Conservation (phyloP, 2,113 vertebrate species). For the Bambusicola thoracicus region DNA sequence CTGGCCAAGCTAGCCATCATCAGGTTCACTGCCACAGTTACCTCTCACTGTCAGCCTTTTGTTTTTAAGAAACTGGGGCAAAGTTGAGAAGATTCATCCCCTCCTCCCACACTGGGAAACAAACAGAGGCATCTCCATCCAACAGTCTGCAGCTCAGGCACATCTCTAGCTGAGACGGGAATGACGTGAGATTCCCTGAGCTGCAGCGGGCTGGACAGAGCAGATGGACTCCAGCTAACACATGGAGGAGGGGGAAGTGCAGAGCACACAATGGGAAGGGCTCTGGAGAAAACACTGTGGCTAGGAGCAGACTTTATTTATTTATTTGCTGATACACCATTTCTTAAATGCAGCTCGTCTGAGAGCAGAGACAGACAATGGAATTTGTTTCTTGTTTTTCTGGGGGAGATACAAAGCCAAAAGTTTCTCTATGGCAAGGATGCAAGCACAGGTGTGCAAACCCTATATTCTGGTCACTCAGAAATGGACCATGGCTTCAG, state of each 20-base stretch:
- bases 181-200: background rate
- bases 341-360: background rate
- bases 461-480: background rate
- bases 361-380: background rate
- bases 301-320: background rate
- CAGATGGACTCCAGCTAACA: background rate
- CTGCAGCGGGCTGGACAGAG: background rate
- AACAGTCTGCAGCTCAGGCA: slow-evolving; percentile 28
- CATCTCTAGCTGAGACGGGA: background rate
- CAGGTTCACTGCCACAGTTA: background rate
- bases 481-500: background rate
- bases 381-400: background rate
- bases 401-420: background rate
- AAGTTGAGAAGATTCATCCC: background rate
- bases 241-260: background rate
- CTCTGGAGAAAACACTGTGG: slow-evolving; percentile 6
- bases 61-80: background rate
- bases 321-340: background rate
- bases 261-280: background rate
- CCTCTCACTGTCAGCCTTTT: background rate
- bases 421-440: background rate
- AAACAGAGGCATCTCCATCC: background rate
- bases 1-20: too few species aligned
- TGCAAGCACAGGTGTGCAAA: background rate
- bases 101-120: background rate